phyloP scores from a whole-genome alignment of 2,113 vertebrate genomes.

The Coryphaenoides rupestris region DNA sequence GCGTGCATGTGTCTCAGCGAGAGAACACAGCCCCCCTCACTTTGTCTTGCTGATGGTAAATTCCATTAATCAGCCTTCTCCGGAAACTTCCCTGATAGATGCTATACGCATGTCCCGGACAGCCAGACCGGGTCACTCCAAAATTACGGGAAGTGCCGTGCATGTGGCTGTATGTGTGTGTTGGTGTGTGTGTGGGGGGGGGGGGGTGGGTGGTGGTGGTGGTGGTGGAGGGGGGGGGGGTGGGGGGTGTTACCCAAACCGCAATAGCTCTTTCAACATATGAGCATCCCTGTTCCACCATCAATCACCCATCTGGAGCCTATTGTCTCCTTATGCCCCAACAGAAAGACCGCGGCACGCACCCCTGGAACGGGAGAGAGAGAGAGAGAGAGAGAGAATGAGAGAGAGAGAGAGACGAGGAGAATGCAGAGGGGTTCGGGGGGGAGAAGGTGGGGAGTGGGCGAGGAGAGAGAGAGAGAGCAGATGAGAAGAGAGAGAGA shows the following conservation, averaged over 20 bases:
- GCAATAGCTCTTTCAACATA: slow-evolving; percentile 42
- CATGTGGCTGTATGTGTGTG: too few relatives aligned
- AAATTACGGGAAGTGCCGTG: neutral
- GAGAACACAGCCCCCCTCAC: slow-evolving; percentile 43
- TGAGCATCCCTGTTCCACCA: slow-evolving; percentile 56
- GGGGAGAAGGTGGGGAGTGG: slow-evolving; percentile 40
- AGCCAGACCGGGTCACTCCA: neutral
- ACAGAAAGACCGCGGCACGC: slow-evolving; percentile 50
- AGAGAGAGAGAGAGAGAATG: slow-evolving; percentile 15
- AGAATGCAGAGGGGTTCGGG: slow-evolving; percentile 20
- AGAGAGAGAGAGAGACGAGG: slow-evolving; percentile 4
- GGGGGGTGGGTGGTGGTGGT: slow-evolving; percentile 7
- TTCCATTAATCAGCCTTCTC: slow-evolving; percentile 61
- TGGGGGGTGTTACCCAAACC: slow-evolving; percentile 58
- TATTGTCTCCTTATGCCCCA: slow-evolving; percentile 59
- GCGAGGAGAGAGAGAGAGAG: slow-evolving; percentile 33
- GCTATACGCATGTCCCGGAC: neutral
- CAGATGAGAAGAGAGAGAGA: neutral
- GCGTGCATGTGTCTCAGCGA: slow-evolving; percentile 40
- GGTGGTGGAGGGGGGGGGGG: too few relatives aligned
- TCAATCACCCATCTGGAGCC: slow-evolving; percentile 70
- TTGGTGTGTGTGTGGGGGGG: too few relatives aligned
- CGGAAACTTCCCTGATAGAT: neutral
- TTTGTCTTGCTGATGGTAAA: slow-evolving; percentile 52
- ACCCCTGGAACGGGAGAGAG: slow-evolving; percentile 36